Conservation (phyloP, 1,140 invertebrate species). For the Meloidogyne chitwoodi region DNA sequence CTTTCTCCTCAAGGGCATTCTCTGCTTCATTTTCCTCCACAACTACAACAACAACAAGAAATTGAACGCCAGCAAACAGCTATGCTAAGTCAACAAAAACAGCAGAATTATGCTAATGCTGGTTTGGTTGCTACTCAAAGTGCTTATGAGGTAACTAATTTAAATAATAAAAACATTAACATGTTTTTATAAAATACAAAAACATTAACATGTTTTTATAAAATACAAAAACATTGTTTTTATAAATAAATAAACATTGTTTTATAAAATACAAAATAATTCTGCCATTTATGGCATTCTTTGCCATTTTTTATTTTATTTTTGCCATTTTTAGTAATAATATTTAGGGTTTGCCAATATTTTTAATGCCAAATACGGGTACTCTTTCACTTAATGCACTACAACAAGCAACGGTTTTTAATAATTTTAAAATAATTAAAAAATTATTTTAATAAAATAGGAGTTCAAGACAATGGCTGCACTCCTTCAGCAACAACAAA, state of each 20-base stretch:
- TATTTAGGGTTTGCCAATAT: constrained; percentile 28
- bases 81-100: not conserved
- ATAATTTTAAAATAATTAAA: not conserved
- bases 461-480: constrained; percentile 31
- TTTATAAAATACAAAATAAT: no score
- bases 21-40: constrained; percentile 3
- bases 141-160: constrained; percentile 4
- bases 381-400: constrained; percentile 30
- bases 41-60: not conserved
- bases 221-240: no score
- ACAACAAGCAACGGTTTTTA: constrained; percentile 27
- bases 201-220: no score
- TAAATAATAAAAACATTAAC: not conserved
- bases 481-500: constrained; percentile 12
- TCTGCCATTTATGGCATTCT: no score
- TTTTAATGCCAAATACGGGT: constrained; percentile 25
- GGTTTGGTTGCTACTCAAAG: not conserved
- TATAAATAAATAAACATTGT: no score
- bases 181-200: no score
- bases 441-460: not conserved
- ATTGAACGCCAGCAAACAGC: not conserved
- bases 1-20: not conserved
- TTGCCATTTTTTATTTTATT: no score
- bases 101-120: not conserved
- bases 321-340: no score